Evolutionary conservation across 2,113 vertebrate species (phyloP).

Genomic region (Stegostoma tigrinum): DNA sequence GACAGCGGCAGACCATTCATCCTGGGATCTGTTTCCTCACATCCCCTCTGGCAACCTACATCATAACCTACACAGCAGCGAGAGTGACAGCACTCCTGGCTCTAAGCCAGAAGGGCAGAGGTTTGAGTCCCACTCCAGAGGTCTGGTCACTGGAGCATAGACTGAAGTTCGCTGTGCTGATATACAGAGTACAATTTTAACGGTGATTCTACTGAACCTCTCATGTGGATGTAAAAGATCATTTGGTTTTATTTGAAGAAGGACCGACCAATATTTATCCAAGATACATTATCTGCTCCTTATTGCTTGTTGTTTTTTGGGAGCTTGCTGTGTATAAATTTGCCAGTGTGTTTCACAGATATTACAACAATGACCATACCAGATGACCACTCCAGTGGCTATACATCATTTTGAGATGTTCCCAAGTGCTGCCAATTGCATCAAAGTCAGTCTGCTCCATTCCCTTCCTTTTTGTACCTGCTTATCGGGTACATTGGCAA

Average conservation of each 20-base stretch:
- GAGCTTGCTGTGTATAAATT: neutral
- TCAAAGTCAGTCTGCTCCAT: too few species aligned
- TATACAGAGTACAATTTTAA: too few species aligned
- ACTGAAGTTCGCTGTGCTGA: neutral
- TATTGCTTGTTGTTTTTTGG: neutral
- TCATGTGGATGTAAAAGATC: conserved; percentile 34
- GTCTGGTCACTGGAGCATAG: neutral
- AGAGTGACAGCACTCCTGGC: neutral
- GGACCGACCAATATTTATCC: too few species aligned
- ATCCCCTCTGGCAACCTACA: neutral
- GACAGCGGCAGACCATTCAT: neutral
- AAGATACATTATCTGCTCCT: neutral
- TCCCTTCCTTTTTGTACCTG: too few species aligned
- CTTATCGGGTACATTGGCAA: neutral
- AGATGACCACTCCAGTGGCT: too few species aligned
- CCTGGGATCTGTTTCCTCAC: neutral
- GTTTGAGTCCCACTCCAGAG: neutral
- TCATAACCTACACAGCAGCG: neutral
- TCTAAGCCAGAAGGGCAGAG: neutral
- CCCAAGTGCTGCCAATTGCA: too few species aligned
- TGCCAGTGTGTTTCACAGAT: neutral
- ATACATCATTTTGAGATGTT: too few species aligned
- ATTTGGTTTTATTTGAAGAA: neutral
- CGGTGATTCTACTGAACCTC: neutral
- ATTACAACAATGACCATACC: conserved; percentile 39